Percentiles rank a stretch among this genome's conserved stretches.
Evolutionary conservation across 1,140 invertebrate species (phyloP).

Genomic region (Himalopsyche phryganea): DNA sequence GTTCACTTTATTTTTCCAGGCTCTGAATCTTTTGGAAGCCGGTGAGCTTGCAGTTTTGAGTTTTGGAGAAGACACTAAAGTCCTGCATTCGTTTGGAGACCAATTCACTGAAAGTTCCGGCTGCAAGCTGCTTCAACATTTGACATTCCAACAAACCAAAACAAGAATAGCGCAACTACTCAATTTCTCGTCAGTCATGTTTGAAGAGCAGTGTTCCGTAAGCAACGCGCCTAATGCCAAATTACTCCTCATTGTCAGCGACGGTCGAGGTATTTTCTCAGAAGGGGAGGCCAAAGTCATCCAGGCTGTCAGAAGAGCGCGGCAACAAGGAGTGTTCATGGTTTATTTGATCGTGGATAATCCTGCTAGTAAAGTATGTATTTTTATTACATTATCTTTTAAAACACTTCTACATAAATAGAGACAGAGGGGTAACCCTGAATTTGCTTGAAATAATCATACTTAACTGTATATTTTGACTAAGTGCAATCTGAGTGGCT

Average conservation of each 20-base stretch:
- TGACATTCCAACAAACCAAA: slow-evolving; percentile 78
- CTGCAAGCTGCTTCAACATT: slow-evolving; percentile 69
- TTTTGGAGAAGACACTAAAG: slow-evolving; percentile 82
- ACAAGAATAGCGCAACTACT: slow-evolving; percentile 78
- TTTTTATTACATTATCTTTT: too few species aligned
- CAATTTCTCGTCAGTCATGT: slow-evolving; percentile 70
- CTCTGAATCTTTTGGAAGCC: slow-evolving; percentile 88
- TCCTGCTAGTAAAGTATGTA: slow-evolving; percentile 76
- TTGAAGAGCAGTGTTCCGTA: slow-evolving; percentile 54
- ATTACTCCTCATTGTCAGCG: slow-evolving; percentile 87
- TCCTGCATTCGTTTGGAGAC: slow-evolving; percentile 83
- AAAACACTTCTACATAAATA: too few species aligned
- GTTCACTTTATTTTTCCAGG: slow-evolving; percentile 58
- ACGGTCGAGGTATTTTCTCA: slow-evolving; percentile 90
- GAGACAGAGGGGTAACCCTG: too few species aligned
- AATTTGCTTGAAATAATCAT: too few species aligned
- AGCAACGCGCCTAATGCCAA: slow-evolving; percentile 70
- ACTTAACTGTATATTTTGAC: too few species aligned
- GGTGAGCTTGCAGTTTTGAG: slow-evolving; percentile 88
- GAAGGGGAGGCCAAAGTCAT: slow-evolving; percentile 78
- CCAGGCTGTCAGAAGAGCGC: slow-evolving; percentile 75
- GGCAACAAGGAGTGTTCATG: slow-evolving; percentile 80
- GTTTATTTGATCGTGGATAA: slow-evolving; percentile 96
- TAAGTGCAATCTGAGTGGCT: too few species aligned
- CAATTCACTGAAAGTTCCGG: slow-evolving; percentile 81